Base-by-base conservation (phyloP, 2,888 invertebrate species). In the Plagiodera versicolora region DNA sequence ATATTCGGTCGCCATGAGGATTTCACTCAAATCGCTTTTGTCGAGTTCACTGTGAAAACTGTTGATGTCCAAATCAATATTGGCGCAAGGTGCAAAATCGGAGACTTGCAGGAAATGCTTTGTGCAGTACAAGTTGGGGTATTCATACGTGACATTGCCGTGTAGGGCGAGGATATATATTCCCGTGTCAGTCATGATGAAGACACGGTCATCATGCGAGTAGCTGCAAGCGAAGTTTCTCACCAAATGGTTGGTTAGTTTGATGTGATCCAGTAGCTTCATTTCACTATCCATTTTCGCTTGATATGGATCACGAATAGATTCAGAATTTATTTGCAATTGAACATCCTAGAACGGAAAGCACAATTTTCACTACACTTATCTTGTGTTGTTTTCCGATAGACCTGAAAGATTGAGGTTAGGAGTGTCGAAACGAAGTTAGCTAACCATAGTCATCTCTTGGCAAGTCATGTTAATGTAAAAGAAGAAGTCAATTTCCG, bases 191-290 rank as follows among this genome's bases (percentile, higher is more conserved):
- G 74, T 72, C 30, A 75, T 28, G 35, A 79, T 64, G 44, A 72
- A 73, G 50, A 78, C 70, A 51, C 72, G 69, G 39, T 75, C 72
- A 65, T 77, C 77, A 58, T 74, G 69, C 2, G 78, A 78, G 61
- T 70, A 70, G 28, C 70, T 69, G 48, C 75, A 72, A 2, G 74
- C 75, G 60, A 74, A 75, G 64, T 74, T 74, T 44, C 57, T 56
- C 9, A 58, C 44, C 46, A 75, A 55, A 51, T 70, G 70, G 45
- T 67, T 69, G 53, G 70, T 70, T 28, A 78, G 62, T 44, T 69
- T 67, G 24, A 75, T 66, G 48, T 67, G 67, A 63, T 77, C 76
- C 20, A 77, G 51, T 47, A 70, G 63, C 65, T 68, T 73, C 5
- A 74, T 67, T 49, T 73, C 67, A 14, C 71, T 16, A 54, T 55